phyloP scores from a whole-genome alignment of 1,140 invertebrate genomes.

The Diabrotica virgifera region DNA sequence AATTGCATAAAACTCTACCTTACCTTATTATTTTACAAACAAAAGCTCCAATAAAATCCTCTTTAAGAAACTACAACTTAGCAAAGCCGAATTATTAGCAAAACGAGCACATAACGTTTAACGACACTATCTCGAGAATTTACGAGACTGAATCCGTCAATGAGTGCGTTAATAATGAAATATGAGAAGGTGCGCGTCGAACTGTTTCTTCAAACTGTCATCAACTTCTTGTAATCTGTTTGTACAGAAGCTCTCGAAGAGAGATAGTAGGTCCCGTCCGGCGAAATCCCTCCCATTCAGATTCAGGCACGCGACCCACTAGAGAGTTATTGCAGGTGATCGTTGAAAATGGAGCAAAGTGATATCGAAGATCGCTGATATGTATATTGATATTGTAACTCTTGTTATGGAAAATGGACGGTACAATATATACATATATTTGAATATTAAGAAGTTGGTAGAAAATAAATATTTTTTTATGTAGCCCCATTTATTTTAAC shows the following conservation, averaged over 20 bases:
- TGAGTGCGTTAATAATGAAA: constrained; percentile 1
- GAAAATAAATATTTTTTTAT: not conserved
- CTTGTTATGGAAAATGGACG: not conserved
- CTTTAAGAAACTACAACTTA: too few relatives aligned
- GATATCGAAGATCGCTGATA: not conserved
- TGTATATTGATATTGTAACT: not conserved
- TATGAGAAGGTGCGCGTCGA: not conserved
- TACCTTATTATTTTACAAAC: too few relatives aligned
- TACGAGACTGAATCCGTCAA: not conserved
- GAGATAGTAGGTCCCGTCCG: not conserved
- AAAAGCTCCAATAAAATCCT: too few relatives aligned
- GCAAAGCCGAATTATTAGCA: too few relatives aligned
- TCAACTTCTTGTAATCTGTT: not conserved
- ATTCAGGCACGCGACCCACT: not conserved
- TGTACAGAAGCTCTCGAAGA: not conserved
- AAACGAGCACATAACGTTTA: not conserved
- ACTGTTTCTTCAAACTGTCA: constrained; percentile 2
- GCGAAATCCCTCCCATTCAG: not conserved
- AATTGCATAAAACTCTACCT: too few relatives aligned
- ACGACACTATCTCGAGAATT: not conserved
- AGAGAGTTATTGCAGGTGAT: not conserved
- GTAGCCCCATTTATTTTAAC: not conserved
- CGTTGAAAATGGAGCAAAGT: not conserved
- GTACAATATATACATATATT: not conserved
- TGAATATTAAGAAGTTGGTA: not conserved